Conservation (phyloP, 2,888 invertebrate genomes). For the Dasypolia templi region DNA sequence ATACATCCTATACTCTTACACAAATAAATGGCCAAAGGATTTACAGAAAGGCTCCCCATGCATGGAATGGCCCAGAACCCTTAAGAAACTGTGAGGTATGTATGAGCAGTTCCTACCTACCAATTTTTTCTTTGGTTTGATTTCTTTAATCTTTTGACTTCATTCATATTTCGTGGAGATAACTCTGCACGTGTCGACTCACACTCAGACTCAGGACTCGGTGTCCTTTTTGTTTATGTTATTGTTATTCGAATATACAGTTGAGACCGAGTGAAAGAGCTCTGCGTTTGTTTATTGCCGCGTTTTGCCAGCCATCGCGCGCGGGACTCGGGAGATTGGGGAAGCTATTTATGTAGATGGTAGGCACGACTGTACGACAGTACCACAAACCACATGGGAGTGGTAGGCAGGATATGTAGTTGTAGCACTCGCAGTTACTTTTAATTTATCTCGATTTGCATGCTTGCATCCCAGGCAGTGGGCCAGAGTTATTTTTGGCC, state of each 20-base stretch:
- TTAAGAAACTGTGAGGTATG: conserved; percentile 92
- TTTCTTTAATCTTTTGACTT: neutral
- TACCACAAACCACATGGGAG: neutral
- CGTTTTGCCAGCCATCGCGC: neutral
- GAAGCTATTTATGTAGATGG: neutral
- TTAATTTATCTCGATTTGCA: neutral
- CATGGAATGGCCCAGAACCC: conserved; percentile 88
- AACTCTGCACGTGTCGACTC: too few relatives aligned
- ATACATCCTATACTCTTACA: conserved; percentile 87
- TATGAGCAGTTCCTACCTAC: conserved; percentile 1
- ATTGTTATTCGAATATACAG: neutral
- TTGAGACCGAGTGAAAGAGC: too few relatives aligned
- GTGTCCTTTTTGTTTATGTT: conserved; percentile 6
- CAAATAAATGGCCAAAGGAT: conserved; percentile 93
- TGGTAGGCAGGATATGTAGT: neutral
- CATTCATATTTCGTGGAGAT: neutral
- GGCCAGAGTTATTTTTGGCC: neutral
- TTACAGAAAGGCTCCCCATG: conserved; percentile 91
- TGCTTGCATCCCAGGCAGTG: neutral
- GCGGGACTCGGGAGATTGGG: neutral
- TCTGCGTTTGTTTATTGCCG: conserved; percentile 27
- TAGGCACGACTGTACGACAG: neutral
- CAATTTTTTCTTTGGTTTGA: neutral
- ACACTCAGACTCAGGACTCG: neutral
- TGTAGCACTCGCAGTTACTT: neutral